phyloP scores from a whole-genome alignment of 2,797 vertebrate species.

The Spinibarbus caldwelli region DNA sequence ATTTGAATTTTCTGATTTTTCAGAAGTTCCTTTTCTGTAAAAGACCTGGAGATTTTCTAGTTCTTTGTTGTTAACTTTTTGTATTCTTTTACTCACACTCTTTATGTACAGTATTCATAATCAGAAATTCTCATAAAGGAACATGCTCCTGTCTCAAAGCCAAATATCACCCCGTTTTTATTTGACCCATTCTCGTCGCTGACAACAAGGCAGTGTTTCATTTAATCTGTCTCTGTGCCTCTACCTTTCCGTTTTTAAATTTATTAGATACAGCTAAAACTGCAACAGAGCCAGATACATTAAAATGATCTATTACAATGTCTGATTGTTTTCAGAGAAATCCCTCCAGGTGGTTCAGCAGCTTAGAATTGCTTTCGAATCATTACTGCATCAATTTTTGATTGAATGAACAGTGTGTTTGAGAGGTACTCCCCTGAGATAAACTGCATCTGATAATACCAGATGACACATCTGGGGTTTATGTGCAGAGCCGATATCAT shows the following conservation, averaged over 20 bases:
- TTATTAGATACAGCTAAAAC: slow-evolving; percentile 21
- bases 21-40: not conserved
- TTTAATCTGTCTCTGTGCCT: slow-evolving; percentile 22
- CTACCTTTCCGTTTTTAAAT: slow-evolving; percentile 11
- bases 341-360: slow-evolving; percentile 23
- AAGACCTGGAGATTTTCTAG: not conserved
- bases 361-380: slow-evolving; percentile 17
- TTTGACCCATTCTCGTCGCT: not conserved
- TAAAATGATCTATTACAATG: slow-evolving; percentile 26
- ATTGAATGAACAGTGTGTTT: slow-evolving; percentile 31
- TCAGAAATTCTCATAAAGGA: not conserved
- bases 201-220: not conserved
- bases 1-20: no score
- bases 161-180: not conserved
- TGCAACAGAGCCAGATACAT: not conserved
- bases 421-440: slow-evolving; percentile 9
- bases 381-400: slow-evolving; percentile 34
- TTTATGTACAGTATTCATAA: not conserved
- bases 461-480: slow-evolving; percentile 31
- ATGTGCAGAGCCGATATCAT: not conserved
- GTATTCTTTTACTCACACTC: not conserved
- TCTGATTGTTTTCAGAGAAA: slow-evolving; percentile 35
- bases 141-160: not conserved
- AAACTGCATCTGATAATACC: slow-evolving; percentile 20
- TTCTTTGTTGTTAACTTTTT: not conserved